phyloP scores from a whole-genome alignment of 2,113 vertebrate genomes.

The Oncorhynchus nerka region DNA sequence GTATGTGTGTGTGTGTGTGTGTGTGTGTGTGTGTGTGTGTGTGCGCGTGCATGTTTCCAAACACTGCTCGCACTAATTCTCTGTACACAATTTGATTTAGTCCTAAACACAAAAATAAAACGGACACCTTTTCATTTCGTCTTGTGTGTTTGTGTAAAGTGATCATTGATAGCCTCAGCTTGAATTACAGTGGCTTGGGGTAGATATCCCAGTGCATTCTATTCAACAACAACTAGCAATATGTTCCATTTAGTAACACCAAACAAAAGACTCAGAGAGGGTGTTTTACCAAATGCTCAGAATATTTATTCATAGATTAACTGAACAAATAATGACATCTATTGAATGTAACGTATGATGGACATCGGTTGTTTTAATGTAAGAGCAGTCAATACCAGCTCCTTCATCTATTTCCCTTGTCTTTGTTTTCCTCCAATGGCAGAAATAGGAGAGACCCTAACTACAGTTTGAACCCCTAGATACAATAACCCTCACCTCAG shows the following conservation, averaged over 20 bases:
- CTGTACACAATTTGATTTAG: conserved; percentile 12
- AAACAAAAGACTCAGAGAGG: background rate
- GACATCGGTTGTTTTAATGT: background rate
- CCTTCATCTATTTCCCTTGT: background rate
- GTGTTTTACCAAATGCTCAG: conserved; percentile 31
- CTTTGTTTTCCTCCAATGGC: background rate
- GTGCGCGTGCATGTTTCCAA: background rate
- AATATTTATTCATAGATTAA: conserved; percentile 39
- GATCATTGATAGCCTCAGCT: background rate
- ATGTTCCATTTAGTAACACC: background rate
- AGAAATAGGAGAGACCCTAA: background rate
- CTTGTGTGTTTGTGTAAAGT: conserved; percentile 1
- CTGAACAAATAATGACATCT: background rate
- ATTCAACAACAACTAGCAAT: background rate
- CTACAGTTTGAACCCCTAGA: background rate
- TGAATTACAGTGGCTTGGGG: background rate
- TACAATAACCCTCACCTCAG: background rate
- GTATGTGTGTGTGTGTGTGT: background rate
- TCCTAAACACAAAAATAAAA: conserved; percentile 51
- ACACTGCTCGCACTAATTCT: background rate
- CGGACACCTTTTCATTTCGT: conserved; percentile 21
- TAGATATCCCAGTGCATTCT: too few relatives aligned
- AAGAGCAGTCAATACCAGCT: background rate
- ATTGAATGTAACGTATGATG: too few relatives aligned
- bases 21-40: background rate